phyloP scores from a whole-genome alignment of 2,888 invertebrate genomes.

The Neoitamus cyanurus region DNA sequence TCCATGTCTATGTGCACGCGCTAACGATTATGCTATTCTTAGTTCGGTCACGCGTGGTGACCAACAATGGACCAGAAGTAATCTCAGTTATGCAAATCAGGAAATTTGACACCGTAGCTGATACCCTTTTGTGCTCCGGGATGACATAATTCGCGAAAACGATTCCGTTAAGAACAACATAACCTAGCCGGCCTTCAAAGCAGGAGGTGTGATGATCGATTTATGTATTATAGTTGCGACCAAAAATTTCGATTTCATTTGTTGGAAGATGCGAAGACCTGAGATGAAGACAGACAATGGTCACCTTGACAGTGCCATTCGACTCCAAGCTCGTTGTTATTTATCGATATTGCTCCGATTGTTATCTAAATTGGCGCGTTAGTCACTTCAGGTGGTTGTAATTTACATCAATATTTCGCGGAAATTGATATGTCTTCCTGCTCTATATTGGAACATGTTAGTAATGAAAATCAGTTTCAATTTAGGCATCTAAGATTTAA shows the following conservation, averaged over 20 bases:
- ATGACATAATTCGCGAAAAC: slow-evolving; percentile 18
- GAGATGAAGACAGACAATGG: not conserved
- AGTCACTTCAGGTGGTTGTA: not conserved
- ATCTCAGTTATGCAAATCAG: not conserved
- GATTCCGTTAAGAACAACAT: not conserved
- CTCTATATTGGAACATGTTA: not conserved
- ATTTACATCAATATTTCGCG: slow-evolving; percentile 1
- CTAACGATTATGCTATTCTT: not conserved
- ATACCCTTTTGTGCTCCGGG: slow-evolving; percentile 5
- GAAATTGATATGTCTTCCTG: not conserved
- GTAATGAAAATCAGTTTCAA: not conserved
- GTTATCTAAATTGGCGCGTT: not conserved
- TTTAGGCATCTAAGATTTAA: not conserved
- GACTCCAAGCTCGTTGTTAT: not conserved
- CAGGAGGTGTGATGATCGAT: not conserved
- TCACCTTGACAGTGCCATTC: not conserved
- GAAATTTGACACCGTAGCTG: not conserved
- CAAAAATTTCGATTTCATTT: not conserved
- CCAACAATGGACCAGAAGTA: not conserved
- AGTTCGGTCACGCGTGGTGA: not conserved
- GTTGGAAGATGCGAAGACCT: not conserved
- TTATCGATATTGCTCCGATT: not conserved
- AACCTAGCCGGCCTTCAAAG: not conserved
- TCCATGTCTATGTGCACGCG: not conserved
- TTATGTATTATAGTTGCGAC: not conserved